Percentiles rank a stretch among this genome's conserved stretches.
These are phyloP conservation scores for Manis crassicaudata DNA, from an alignment of 2,797 vertebrate species.

Conservation along the genomic window DNA sequence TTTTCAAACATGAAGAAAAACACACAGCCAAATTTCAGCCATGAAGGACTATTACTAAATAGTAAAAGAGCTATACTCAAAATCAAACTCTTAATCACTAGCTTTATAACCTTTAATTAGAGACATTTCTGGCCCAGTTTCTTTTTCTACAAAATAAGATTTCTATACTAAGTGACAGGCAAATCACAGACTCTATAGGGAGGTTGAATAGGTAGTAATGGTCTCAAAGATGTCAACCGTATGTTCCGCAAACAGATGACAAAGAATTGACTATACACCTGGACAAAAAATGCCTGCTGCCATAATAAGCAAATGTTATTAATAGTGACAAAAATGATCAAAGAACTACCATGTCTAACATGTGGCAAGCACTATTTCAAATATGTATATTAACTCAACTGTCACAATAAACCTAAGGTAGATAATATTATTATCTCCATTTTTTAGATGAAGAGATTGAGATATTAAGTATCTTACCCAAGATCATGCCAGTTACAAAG, in stretches of 20 bases:
- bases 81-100: not conserved
- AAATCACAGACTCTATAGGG: not conserved
- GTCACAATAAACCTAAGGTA: conserved; percentile 12
- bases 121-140: not conserved
- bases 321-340: not conserved
- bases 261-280: not conserved
- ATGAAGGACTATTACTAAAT: not conserved
- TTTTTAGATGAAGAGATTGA: not conserved
- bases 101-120: not conserved
- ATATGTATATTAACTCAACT: not conserved
- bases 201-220: not conserved
- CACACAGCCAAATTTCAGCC: not conserved
- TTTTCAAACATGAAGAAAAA: conserved; percentile 45
- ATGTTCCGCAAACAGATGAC: not conserved
- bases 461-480: not conserved
- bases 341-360: not conserved
- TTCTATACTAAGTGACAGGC: not conserved
- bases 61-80: not conserved
- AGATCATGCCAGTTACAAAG: not conserved
- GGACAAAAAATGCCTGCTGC: not conserved
- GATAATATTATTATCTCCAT: not conserved
- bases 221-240: not conserved
- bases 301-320: not conserved
- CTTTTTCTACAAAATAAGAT: not conserved
- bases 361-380: not conserved